Percentiles rank a stretch among this genome's conserved stretches.
Evolutionary conservation across 2,113 vertebrate species (phyloP).

Genomic region (Ancistrus triradiatus): DNA sequence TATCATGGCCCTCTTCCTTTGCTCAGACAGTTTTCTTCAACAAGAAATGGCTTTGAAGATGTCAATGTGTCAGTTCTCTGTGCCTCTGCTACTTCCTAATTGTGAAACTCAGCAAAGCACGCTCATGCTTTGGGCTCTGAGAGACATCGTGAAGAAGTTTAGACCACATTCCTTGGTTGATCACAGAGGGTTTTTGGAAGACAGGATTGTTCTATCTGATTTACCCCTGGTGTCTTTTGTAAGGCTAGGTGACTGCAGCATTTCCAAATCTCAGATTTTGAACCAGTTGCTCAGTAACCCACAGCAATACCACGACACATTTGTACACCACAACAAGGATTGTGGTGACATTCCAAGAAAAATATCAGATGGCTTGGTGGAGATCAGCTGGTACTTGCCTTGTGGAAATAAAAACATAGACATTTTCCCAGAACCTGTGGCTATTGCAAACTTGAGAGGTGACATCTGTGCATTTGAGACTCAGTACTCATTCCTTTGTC

Average conservation of each 20-base stretch:
- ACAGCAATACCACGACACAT: slow-evolving; percentile 61
- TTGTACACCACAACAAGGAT: slow-evolving; percentile 62
- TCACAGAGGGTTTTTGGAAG: slow-evolving; percentile 49
- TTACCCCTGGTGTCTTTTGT: slow-evolving; percentile 71
- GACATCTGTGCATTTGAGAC: slow-evolving; percentile 58
- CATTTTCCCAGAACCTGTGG: slow-evolving; percentile 62
- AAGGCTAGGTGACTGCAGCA: slow-evolving; percentile 62
- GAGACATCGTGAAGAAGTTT: slow-evolving; percentile 61
- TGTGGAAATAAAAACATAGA: slow-evolving; percentile 54
- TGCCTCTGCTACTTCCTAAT: slow-evolving; percentile 71
- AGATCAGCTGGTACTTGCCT: slow-evolving; percentile 73
- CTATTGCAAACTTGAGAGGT: slow-evolving; percentile 67
- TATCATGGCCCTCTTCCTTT: slow-evolving; percentile 67
- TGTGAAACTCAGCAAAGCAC: slow-evolving; percentile 55
- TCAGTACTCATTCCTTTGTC: slow-evolving; percentile 67
- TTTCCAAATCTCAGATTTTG: slow-evolving; percentile 74
- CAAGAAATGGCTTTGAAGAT: slow-evolving; percentile 69
- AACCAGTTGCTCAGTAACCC: slow-evolving; percentile 66
- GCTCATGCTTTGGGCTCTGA: slow-evolving; percentile 69
- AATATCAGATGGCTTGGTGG: slow-evolving; percentile 71
- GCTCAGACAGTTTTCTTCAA: slow-evolving; percentile 67
- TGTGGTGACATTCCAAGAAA: slow-evolving; percentile 51
- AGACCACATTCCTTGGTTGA: slow-evolving; percentile 49
- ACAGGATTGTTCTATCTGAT: slow-evolving; percentile 53
- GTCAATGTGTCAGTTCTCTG: slow-evolving; percentile 71